Base-by-base conservation (phyloP, 35 echinoderm and acorn worm species). In the Strongylocentrotus purpuratus region DNA sequence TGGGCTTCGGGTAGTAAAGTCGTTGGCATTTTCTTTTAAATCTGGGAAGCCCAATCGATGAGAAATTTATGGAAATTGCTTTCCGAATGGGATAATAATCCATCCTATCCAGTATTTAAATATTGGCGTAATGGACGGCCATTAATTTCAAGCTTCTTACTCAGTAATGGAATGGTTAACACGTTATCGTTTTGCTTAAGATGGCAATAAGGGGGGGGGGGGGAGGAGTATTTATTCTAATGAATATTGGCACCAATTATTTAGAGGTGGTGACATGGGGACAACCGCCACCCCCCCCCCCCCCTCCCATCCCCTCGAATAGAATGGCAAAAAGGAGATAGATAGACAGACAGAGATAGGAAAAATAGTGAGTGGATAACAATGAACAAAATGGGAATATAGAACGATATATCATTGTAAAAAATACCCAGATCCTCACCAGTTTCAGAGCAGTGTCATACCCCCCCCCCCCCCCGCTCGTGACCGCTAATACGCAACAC, bases 11-110 rank as follows among this genome's bases (percentile, higher is more conserved):
- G 65, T 78, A 78, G 25, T 22, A 7, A 78, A 78, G 22, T 4
- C 18, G 22, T 78, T 78, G 18, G 65, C 18, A n/a, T 78, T 78
- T 78, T 59, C 20, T 2, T 78, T 78, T 22, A 78, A n/a, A 78
- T 78, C 20, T 78, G 65, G 7, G 65, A 78, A 78, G 65, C 65
- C 65, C 65, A 78, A 78, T 78, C 65, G 22, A 78, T 78, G 65
- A 78, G 65, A 78, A 78, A 78, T 78, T 78, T 78, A 78, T 78
- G 65, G 65, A 78, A 78, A 78, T 78, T 78, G 65, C 65, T 78
- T 78, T 28, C 22, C 65, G 65, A 28, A 78, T 78, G 65, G 65
- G 65, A 78, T 78, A 22, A 78, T 78, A 78, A 78, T 78, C 65
- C 20, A 22, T 78, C 65, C 65, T 28, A 78, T 78, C 65, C 65